Base-by-base conservation (phyloP, 1,140 invertebrate species). In the Tetraneura akinire region DNA sequence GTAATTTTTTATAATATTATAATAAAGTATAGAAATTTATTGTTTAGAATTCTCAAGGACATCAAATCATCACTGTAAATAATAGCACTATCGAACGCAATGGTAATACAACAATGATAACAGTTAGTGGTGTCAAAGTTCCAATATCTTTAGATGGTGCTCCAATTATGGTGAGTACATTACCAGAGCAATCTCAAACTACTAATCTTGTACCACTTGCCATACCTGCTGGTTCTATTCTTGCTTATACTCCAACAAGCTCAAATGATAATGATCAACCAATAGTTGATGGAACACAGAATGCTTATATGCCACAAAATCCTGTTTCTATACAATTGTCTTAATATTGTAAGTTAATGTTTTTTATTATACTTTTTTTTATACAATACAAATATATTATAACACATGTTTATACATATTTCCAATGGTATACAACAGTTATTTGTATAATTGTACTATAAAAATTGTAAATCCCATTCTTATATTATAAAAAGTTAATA, bases 51-150 rank as follows among this genome's bases (percentile, higher is more conserved):
- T 62, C 74, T 18, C 74, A 62, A 21, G 10, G 55, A 47, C 55
- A 78, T 18, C 74, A 78, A 78, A 78, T 78, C 5, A 62, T 78
- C 37, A 60, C 42, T 37, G 42, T 78, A 16, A 32, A 78, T 29
- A 78, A 78, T 42, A 78, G 23, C 60, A 9, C 55, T 11, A 78
- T 78, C 29, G 55, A 62, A 13, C 74, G 47, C 18, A 78, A 57
- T n/a, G 37, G 23, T 45, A 62, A 32, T 47, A 78, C 74, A 23
- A 14, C 71, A 55, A 78, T 78, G 74, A 78, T 78, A 45, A 78
- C 74, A 4, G 74, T 78, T 13, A 78, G 74, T 45, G 74, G 74
- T 23, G 74, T 78, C 16, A 78, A 78, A 78, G 21, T 78, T 78
- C 74, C 74, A 78, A 45, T 78, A 78, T 47, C 74, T 3, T 60